These are phyloP conservation scores for Syrista parreyssii DNA, from an alignment of 2,888 invertebrate genomes.

Conservation along the genomic window DNA sequence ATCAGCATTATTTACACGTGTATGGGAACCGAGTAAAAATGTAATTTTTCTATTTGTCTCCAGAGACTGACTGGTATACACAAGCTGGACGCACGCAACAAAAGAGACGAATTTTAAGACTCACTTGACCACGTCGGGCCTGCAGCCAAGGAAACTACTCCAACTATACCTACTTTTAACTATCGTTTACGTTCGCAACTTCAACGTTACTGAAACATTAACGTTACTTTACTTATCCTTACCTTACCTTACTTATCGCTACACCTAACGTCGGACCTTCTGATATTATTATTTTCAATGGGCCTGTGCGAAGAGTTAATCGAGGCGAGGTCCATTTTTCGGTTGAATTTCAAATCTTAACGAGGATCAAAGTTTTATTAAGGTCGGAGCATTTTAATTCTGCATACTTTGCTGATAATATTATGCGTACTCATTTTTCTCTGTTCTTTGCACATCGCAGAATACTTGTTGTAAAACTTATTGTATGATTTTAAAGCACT, in stretches of 20 bases:
- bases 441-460: no score
- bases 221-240: constrained; percentile 54
- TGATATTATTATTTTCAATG: constrained; percentile 38
- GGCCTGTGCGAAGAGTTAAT: constrained; percentile 52
- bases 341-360: neutral
- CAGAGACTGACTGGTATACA: constrained; percentile 67
- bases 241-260: constrained; percentile 48
- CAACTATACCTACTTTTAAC: constrained; percentile 61
- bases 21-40: constrained; percentile 38
- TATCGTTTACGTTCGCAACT: constrained; percentile 61
- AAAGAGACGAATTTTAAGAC: constrained; percentile 66
- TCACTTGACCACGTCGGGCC: constrained; percentile 66
- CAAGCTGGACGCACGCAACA: constrained; percentile 67
- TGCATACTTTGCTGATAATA: no score
- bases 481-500: neutral
- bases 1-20: constrained; percentile 21
- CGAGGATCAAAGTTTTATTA: neutral
- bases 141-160: constrained; percentile 64
- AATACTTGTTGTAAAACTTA: neutral
- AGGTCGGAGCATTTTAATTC: no score
- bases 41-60: constrained; percentile 66
- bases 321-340: neutral
- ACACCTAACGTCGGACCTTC: constrained; percentile 45
- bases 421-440: no score
- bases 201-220: constrained; percentile 60